Evolutionary conservation across 2,113 vertebrate species (phyloP).

Genomic region (Pavo muticus): DNA sequence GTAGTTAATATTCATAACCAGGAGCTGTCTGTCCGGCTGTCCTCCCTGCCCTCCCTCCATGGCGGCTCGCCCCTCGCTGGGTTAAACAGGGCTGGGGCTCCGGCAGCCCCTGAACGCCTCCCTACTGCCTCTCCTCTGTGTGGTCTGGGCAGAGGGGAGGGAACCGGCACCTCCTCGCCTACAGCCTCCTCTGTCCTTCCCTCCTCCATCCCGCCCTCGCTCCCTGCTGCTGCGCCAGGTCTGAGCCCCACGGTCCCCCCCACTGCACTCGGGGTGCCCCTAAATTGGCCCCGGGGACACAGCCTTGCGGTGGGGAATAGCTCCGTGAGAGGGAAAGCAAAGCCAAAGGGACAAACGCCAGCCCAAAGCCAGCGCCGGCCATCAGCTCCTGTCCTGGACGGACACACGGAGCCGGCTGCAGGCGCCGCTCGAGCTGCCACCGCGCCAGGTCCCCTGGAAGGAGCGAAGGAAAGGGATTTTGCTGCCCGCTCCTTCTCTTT

Average conservation of each 20-base stretch:
- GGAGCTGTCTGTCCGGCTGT: slow-evolving; percentile 43
- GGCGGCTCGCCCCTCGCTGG: not conserved
- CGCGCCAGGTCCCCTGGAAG: slow-evolving; percentile 39
- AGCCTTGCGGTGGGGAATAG: not conserved
- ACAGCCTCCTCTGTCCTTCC: slow-evolving; percentile 25
- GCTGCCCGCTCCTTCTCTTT: not conserved
- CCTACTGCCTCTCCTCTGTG: slow-evolving; percentile 2
- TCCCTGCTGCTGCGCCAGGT: not conserved
- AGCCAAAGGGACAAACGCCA: slow-evolving; percentile 43
- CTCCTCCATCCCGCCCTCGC: not conserved
- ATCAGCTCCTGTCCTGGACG: slow-evolving; percentile 68
- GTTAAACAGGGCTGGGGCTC: slow-evolving; percentile 45
- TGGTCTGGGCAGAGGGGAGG: slow-evolving; percentile 36
- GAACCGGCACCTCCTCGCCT: not conserved
- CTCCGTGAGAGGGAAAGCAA: not conserved
- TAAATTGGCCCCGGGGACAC: not conserved
- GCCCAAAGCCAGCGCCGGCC: slow-evolving; percentile 1
- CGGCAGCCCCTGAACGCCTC: not conserved
- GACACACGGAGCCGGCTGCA: slow-evolving; percentile 39
- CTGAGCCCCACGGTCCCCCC: not conserved
- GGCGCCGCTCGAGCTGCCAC: slow-evolving; percentile 27
- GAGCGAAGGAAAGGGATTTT: slow-evolving; percentile 29
- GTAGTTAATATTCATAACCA: slow-evolving; percentile 71
- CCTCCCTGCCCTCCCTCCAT: not conserved
- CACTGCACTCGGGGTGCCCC: not conserved